phyloP scores from a whole-genome alignment of 2,888 invertebrate genomes.

The Drosophila pegasa region DNA sequence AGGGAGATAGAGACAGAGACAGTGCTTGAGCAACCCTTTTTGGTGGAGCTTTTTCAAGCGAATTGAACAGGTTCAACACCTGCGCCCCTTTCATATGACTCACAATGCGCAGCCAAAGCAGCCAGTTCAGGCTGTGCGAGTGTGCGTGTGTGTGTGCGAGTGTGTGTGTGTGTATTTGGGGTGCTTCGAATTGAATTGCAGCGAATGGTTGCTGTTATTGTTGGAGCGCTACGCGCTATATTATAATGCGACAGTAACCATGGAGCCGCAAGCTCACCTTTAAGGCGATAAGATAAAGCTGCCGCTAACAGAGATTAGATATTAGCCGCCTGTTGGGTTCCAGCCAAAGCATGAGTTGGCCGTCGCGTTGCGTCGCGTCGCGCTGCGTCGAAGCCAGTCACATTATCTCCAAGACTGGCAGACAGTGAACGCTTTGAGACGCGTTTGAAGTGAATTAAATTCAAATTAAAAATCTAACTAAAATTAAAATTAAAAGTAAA shows the following conservation, averaged over 20 bases:
- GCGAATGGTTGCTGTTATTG: constrained; percentile 2
- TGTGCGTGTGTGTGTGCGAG: background rate
- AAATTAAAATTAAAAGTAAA: too few relatives aligned
- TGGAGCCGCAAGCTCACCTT: constrained; percentile 76
- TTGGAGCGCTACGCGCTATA: constrained; percentile 24
- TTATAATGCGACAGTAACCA: constrained; percentile 54
- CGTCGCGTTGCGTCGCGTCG: background rate
- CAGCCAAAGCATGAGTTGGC: constrained; percentile 54
- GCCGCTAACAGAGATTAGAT: constrained; percentile 50
- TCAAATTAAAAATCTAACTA: too few relatives aligned
- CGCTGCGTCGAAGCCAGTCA: constrained; percentile 29
- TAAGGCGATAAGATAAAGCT: constrained; percentile 75
- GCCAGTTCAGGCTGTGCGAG: background rate
- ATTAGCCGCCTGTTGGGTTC: constrained; percentile 44
- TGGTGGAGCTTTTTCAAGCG: constrained; percentile 1
- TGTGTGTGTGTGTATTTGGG: constrained; percentile 2
- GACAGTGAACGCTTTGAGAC: constrained; percentile 37
- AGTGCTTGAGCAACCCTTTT: background rate
- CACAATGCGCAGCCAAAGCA: constrained; percentile 2
- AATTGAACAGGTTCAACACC: constrained; percentile 10
- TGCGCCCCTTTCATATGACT: constrained; percentile 13
- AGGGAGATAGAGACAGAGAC: background rate
- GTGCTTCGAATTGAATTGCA: constrained; percentile 16
- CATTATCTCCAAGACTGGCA: constrained; percentile 43
- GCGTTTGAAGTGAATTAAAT: too few relatives aligned